phyloP scores from a whole-genome alignment of 2,113 vertebrate genomes.

The Rhizomys pruinosus region DNA sequence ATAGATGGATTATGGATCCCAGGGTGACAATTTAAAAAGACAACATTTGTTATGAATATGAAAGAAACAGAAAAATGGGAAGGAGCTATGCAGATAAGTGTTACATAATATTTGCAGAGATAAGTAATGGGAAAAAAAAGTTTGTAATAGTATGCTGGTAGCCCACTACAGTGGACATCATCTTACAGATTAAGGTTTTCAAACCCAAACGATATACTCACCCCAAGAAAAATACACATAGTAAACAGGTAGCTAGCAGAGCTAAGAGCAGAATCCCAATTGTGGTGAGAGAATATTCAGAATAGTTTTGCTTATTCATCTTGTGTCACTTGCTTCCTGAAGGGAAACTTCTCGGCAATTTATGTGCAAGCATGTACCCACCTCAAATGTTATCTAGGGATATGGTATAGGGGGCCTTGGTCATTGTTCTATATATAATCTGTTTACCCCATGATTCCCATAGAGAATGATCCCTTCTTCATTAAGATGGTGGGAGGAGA shows the following conservation, averaged over 20 bases:
- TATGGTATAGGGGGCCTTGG: neutral
- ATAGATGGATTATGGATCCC: neutral
- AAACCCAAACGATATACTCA: neutral
- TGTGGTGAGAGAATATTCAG: neutral
- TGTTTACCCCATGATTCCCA: too few species aligned
- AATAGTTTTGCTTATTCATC: neutral
- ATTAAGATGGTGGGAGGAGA: neutral
- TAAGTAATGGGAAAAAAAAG: neutral
- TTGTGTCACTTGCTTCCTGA: neutral
- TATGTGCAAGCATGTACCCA: neutral
- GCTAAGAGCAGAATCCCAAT: neutral
- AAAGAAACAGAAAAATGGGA: neutral
- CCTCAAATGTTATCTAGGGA: neutral
- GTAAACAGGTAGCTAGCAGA: neutral
- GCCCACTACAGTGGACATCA: neutral
- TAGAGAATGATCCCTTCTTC: too few species aligned
- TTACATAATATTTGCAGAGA: neutral
- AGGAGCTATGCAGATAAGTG: neutral
- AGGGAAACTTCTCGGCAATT: neutral
- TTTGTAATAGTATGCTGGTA: neutral
- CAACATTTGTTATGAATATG: neutral
- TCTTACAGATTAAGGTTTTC: constrained; percentile 5
- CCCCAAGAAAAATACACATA: neutral
- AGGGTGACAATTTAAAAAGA: neutral
- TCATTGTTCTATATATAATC: too few species aligned